These are phyloP conservation scores for Nautilus pompilius DNA, from an alignment of 1,140 invertebrate species.

Conservation along the genomic window DNA sequence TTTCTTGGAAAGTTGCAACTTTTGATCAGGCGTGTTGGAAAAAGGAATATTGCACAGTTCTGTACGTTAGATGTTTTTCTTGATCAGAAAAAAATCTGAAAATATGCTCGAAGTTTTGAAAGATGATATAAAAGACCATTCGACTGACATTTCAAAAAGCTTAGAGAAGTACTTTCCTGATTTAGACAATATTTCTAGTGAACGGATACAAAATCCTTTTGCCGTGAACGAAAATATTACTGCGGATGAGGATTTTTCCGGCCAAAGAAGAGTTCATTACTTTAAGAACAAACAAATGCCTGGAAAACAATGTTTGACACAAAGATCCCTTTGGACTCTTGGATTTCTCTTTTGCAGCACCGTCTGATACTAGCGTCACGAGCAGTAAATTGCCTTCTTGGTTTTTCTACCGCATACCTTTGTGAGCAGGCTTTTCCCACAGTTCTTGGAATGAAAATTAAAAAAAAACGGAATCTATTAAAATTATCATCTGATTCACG, in stretches of 20 bases:
- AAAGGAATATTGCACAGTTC: neutral
- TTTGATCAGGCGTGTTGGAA: neutral
- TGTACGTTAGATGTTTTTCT: neutral
- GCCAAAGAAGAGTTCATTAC: neutral
- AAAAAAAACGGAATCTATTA: neutral
- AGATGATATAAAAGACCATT: neutral
- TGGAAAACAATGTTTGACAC: neutral
- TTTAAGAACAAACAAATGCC: neutral
- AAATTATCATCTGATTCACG: neutral
- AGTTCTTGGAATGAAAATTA: neutral
- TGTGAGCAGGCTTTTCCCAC: neutral
- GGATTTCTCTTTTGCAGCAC: neutral
- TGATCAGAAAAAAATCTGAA: neutral
- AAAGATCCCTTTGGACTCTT: neutral
- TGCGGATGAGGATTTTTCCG: neutral
- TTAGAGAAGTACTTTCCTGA: neutral
- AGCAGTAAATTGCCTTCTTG: neutral
- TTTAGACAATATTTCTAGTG: neutral
- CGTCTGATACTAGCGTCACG: neutral
- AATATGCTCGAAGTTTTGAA: neutral
- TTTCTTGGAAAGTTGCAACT: neutral
- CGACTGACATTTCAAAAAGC: neutral
- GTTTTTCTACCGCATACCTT: neutral
- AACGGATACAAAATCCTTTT: neutral
- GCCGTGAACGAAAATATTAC: neutral